These are phyloP conservation scores for Grammomys surdaster DNA, from an alignment of 2,113 vertebrate genomes.

Conservation along the genomic window DNA sequence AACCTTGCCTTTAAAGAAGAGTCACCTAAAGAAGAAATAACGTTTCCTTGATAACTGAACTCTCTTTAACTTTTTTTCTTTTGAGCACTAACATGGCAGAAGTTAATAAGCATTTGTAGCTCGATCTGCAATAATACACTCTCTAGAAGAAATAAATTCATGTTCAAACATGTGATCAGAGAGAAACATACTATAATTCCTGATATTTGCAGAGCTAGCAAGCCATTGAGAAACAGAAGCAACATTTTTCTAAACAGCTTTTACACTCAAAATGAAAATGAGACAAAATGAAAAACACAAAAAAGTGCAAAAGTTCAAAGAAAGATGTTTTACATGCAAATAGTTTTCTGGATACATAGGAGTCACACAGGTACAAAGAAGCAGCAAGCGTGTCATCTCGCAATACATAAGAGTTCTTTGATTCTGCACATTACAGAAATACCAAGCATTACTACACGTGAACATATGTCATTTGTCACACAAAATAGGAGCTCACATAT, in stretches of 20 bases:
- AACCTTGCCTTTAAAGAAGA: neutral
- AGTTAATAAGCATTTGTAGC: neutral
- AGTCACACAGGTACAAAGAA: neutral
- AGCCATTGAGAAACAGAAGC: neutral
- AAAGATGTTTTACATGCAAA: neutral
- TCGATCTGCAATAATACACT: neutral
- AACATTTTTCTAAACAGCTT: neutral
- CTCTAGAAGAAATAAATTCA: neutral
- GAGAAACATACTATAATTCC: neutral
- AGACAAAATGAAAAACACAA: neutral
- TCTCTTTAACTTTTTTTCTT: neutral
- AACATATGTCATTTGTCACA: neutral
- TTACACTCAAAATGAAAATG: neutral
- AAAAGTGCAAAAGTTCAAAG: neutral
- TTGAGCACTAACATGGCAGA: neutral
- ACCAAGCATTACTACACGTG: neutral
- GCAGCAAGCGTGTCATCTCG: neutral
- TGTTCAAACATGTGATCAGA: neutral
- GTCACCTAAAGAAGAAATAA: neutral
- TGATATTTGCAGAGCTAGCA: too few species aligned
- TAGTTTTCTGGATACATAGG: too few species aligned
- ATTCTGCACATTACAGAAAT: neutral
- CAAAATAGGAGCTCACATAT: neutral
- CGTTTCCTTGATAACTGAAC: rapidly evolving
- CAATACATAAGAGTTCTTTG: neutral